Evolutionary conservation across 2,888 invertebrate genomes (phyloP).

Genomic region (Glyphotaelius pellucidus): DNA sequence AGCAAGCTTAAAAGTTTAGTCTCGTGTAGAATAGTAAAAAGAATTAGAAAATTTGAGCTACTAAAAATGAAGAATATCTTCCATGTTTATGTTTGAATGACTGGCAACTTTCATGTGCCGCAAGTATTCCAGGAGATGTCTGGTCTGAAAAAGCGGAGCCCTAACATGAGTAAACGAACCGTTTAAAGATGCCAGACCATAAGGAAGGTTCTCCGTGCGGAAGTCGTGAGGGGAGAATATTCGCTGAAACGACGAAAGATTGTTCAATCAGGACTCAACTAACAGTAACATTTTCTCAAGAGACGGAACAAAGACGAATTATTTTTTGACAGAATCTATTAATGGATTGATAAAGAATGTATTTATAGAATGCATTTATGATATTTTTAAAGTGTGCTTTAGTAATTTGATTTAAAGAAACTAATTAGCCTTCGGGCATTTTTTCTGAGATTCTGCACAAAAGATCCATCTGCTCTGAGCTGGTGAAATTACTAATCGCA

Average conservation of each 20-base stretch:
- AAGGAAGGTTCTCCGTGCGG: constrained; percentile 56
- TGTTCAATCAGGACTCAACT: constrained; percentile 28
- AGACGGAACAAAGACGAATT: neutral
- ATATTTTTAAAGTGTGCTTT: too few species aligned
- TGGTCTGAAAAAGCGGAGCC: neutral
- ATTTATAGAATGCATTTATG: too few species aligned
- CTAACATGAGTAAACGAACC: constrained; percentile 62
- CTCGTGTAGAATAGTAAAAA: neutral
- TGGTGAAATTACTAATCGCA: too few species aligned
- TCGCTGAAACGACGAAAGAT: constrained; percentile 17
- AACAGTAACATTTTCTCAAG: neutral
- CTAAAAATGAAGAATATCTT: neutral
- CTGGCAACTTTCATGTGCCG: neutral
- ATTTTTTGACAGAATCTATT: neutral
- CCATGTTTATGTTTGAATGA: neutral
- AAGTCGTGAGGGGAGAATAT: constrained; percentile 22
- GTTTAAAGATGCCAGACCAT: constrained; percentile 56
- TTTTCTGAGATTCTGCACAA: too few species aligned
- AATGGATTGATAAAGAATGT: too few species aligned
- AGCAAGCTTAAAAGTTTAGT: neutral
- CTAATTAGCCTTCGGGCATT: too few species aligned
- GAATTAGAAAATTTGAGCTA: neutral
- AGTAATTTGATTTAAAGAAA: too few species aligned
- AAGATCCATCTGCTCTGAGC: too few species aligned
- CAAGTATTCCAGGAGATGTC: neutral